A percentile compares a stretch with the other conserved stretches of the same genome.
Evolutionary conservation across 2,113 vertebrate species (phyloP).

Genomic region (Gallinago undulata): DNA sequence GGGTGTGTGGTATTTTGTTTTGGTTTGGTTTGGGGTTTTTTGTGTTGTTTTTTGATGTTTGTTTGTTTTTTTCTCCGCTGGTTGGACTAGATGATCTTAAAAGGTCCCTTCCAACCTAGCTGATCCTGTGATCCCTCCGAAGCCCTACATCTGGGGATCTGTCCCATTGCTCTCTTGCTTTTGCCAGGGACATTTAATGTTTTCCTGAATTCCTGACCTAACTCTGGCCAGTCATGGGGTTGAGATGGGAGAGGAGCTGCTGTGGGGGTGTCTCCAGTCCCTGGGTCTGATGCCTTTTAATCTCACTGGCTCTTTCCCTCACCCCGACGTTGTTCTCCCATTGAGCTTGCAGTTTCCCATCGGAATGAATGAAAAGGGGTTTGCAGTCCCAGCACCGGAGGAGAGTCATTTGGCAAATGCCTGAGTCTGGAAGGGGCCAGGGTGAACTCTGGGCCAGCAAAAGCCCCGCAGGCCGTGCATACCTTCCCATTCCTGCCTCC

Average conservation of each 20-base stretch:
- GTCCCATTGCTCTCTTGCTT: neutral
- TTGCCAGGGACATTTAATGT: neutral
- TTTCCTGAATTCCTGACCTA: neutral
- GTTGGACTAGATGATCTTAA: no score
- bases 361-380: neutral
- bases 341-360: neutral
- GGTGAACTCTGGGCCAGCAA: neutral
- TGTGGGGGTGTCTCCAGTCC: constrained; percentile 15
- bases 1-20: no score
- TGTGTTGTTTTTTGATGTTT: no score
- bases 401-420: neutral
- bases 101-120: no score
- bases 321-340: neutral
- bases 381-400: neutral
- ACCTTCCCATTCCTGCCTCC: neutral
- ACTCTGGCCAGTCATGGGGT: neutral
- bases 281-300: constrained; percentile 1
- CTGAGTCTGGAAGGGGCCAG: neutral
- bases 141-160: neutral
- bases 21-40: no score
- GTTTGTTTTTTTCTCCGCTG: no score
- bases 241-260: neutral
- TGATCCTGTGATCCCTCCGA: neutral
- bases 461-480: fast-evolving
- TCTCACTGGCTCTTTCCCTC: neutral